A percentile compares a stretch with the other conserved stretches of the same genome.
phyloP scores from a whole-genome alignment of 2,888 invertebrate species.

The Agrotis puta region DNA sequence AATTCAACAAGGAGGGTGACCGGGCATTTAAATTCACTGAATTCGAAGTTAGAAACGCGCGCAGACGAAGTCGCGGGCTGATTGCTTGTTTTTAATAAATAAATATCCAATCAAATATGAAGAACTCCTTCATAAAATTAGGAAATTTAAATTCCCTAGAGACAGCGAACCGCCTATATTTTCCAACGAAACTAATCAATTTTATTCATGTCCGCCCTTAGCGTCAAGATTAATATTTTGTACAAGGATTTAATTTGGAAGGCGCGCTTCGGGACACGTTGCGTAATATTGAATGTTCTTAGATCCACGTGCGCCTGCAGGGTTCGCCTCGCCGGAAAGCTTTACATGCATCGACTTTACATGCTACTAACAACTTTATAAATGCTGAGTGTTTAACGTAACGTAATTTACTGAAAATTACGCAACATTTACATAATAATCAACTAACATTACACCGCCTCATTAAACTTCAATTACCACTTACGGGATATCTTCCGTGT shows the following conservation, averaged over 20 bases:
- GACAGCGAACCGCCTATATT: slow-evolving; percentile 28
- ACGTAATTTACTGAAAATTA: slow-evolving; percentile 11
- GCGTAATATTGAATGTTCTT: slow-evolving; percentile 21
- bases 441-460: not conserved
- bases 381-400: slow-evolving; percentile 14
- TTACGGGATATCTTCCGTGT: no score
- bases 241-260: slow-evolving; percentile 51
- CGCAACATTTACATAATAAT: slow-evolving; percentile 9
- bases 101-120: slow-evolving; percentile 31
- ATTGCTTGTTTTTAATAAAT: no score
- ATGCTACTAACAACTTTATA: slow-evolving; percentile 18
- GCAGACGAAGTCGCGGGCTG: no score
- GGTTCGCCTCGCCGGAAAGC: slow-evolving; percentile 14
- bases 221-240: slow-evolving; percentile 51
- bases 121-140: not conserved
- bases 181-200: slow-evolving; percentile 44
- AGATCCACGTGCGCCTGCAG: not conserved
- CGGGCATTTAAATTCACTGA: no score
- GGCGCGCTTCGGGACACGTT: slow-evolving; percentile 28
- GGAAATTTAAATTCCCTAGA: slow-evolving; percentile 22
- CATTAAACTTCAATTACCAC: no score
- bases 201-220: slow-evolving; percentile 40
- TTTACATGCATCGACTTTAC: slow-evolving; percentile 25
- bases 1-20: no score
- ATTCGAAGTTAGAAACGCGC: no score